Percentiles rank a stretch among this genome's conserved stretches.
Evolutionary conservation across 2,113 vertebrate genomes (phyloP).

Genomic region (Macrotis lagotis): DNA sequence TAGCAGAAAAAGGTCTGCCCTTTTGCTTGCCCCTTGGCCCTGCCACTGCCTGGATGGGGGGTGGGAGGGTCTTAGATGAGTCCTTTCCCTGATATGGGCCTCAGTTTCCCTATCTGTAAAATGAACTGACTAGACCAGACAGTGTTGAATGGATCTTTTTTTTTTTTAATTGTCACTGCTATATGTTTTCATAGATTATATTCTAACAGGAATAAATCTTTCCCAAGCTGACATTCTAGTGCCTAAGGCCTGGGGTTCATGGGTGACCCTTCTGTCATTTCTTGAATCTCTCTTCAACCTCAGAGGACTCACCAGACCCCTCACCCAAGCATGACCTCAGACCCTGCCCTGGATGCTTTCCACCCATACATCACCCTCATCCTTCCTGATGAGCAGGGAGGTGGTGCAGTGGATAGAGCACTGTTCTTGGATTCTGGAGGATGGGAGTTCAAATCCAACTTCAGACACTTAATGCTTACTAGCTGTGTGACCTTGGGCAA

Average conservation of each 20-base stretch:
- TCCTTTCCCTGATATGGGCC: neutral
- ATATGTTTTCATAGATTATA: no score
- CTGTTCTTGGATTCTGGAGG: no score
- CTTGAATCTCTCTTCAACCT: neutral
- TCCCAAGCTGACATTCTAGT: neutral
- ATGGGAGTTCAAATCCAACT: no score
- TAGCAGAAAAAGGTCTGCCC: no score
- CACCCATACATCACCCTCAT: no score
- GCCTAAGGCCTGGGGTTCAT: neutral
- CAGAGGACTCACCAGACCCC: neutral
- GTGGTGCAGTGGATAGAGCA: no score
- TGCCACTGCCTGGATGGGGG: neutral
- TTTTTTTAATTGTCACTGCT: no score
- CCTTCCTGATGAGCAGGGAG: neutral
- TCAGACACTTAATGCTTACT: no score
- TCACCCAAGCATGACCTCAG: neutral
- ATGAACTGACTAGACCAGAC: neutral
- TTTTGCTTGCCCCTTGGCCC: no score
- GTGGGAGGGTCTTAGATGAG: no score
- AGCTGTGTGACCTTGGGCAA: no score
- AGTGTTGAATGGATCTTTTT: neutral
- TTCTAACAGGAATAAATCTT: neutral
- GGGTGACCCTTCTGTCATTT: neutral
- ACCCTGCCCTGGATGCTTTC: rapidly evolving
- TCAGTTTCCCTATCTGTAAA: neutral